phyloP scores from a whole-genome alignment of 23 tunicate genomes.

The Ascidia mentula region DNA sequence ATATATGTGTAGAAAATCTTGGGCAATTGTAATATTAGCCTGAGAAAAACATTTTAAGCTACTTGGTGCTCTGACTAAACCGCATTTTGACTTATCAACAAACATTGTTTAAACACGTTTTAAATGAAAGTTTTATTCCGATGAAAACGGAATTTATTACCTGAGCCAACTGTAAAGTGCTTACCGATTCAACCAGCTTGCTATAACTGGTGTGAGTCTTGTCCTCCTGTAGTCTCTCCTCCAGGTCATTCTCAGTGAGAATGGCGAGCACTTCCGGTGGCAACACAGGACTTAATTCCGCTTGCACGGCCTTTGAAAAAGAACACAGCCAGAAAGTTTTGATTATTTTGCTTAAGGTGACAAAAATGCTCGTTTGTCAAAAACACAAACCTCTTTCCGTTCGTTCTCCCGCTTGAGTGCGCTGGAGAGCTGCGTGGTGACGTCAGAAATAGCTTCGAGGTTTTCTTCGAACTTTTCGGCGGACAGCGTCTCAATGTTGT shows the following conservation, averaged over 20 bases:
- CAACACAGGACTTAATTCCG: constrained; percentile 62
- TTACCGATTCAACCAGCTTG: constrained; percentile 77
- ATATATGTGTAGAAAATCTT: no score
- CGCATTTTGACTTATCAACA: no score
- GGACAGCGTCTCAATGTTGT: constrained; percentile 40
- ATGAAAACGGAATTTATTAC: no score
- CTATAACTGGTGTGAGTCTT: constrained; percentile 55
- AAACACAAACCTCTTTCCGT: constrained; percentile 51
- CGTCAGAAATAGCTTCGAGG: constrained; percentile 67
- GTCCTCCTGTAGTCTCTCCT: constrained; percentile 54
- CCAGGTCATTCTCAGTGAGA: constrained; percentile 70
- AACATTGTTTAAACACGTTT: no score
- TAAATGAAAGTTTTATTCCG: no score
- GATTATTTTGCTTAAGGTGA: not conserved
- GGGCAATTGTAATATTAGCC: no score
- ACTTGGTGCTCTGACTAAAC: no score
- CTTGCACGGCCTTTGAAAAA: constrained; percentile 27
- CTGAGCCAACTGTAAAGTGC: constrained; percentile 3
- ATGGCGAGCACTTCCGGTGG: constrained; percentile 81
- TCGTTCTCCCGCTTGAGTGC: constrained; percentile 68
- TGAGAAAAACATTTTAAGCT: no score
- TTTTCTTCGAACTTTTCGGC: constrained; percentile 74
- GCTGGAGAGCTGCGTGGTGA: constrained; percentile 47
- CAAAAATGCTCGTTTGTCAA: not conserved
- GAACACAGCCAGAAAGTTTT: not conserved